A percentile compares a stretch with the other conserved stretches of the same genome.
Conservation (phyloP, 1,140 invertebrate genomes). For the Brachionus asplanchnoidis region DNA sequence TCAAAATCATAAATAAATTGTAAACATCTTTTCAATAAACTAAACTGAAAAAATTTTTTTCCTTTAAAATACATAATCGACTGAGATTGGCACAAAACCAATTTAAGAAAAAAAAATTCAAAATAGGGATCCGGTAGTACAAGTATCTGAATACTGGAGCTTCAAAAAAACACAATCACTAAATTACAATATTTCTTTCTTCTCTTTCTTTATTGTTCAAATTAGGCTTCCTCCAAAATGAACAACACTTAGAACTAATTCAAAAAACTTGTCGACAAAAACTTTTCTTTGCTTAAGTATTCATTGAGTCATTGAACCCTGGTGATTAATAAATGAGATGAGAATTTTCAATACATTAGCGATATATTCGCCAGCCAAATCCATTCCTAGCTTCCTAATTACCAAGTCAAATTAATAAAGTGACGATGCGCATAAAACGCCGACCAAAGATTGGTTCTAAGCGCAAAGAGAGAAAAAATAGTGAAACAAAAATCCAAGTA, state of each 20-base stretch:
- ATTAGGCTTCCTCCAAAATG: neutral
- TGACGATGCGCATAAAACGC: neutral
- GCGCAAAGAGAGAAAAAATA: neutral
- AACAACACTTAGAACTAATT: neutral
- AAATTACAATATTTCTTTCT: neutral
- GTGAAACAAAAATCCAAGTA: conserved; percentile 15
- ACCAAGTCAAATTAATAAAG: neutral
- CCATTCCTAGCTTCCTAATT: neutral
- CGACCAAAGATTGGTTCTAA: neutral
- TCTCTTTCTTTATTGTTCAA: neutral
- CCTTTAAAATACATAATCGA: neutral
- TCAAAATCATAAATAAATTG: too few relatives aligned
- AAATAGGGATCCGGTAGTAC: neutral
- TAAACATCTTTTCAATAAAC: too few relatives aligned
- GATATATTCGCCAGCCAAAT: neutral
- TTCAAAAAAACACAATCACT: neutral
- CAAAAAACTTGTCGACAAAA: neutral
- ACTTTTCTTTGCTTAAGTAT: neutral
- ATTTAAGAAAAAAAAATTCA: neutral
- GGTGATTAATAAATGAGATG: neutral
- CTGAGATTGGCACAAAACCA: neutral
- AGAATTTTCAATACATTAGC: neutral
- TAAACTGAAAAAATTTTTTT: too few relatives aligned
- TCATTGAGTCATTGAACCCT: neutral
- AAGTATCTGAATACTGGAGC: conserved; percentile 15